Base-by-base conservation (phyloP, 1,140 invertebrate genomes). In the Rhizoglyphus robini region DNA sequence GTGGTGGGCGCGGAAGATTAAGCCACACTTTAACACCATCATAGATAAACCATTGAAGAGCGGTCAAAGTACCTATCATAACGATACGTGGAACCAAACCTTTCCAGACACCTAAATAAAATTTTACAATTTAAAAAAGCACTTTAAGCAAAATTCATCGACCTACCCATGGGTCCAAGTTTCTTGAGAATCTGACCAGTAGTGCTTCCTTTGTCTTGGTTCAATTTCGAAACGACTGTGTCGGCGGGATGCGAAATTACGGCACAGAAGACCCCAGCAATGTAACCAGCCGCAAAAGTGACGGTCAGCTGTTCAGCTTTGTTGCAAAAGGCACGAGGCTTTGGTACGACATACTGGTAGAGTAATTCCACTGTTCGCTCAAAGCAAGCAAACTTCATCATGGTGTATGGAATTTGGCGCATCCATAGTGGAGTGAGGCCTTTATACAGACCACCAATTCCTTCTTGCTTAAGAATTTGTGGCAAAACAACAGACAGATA, bases 311-410 rank as follows among this genome's bases (percentile, higher is more conserved):
- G 96, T 79, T 99, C 96, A 38, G 81, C 81, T 78, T 99, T 99
- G 23, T 83, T 80, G 78, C 95, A 98, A 65, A 96, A 83, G 32
- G 82, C 81, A 69, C 96, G 84, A 67, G 93, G 93, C 77, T 96
- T 98, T n/a, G 93, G 94, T 60, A 97, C 92, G 76, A 84, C 78
- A 81, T 83, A 79, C 80, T 87, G 83, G 78, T 99, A 99, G 0
- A 99, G 75, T 61, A 93, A 78, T 78, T 99, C 96, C 13, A 99
- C 83, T 2, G 96, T 99, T 73, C 89, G 84, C 78, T 99, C 96
- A 79, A 99, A 99, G 80, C 95, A 99, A 67, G 96, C 94, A 77
- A 99, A 99, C 79, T 99, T 99, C 96, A 99, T 99, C 96, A 99
- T 99, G 61, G 96, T 99, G 82, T 99, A 99, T 3, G 96, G 96